Conservation (phyloP, 2,888 invertebrate species). For the Seira musarum region DNA sequence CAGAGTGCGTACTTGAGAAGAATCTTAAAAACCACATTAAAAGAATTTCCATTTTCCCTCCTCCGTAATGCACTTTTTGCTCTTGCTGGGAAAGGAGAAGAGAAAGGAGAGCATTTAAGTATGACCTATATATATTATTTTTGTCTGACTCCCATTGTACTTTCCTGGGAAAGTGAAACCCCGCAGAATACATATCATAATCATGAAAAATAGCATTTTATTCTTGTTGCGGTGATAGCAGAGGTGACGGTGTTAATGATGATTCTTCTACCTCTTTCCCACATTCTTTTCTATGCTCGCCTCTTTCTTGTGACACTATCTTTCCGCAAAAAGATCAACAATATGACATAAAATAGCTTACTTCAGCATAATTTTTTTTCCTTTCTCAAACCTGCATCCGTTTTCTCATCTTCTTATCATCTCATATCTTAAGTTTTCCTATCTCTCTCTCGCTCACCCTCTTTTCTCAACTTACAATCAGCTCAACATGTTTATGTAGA, state of each 20-base stretch:
- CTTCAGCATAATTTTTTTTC: slow-evolving; percentile 12
- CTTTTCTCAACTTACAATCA: slow-evolving; percentile 6
- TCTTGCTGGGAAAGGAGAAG: neutral
- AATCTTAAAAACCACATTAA: slow-evolving; percentile 55
- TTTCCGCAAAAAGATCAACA: neutral
- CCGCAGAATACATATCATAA: slow-evolving; percentile 19
- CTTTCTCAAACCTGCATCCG: too few species aligned
- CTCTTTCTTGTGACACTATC: slow-evolving; percentile 1
- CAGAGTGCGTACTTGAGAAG: slow-evolving; percentile 25
- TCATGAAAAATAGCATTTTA: slow-evolving; percentile 9
- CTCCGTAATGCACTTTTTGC: neutral
- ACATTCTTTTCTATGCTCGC: neutral
- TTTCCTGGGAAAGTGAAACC: neutral
- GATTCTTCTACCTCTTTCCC: slow-evolving; percentile 1
- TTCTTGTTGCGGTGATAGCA: neutral
- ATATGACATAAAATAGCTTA: slow-evolving; percentile 3
- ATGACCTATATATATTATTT: slow-evolving; percentile 37
- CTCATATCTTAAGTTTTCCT: neutral
- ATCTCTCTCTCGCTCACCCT: neutral
- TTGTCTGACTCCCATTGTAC: neutral
- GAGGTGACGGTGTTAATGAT: slow-evolving; percentile 16
- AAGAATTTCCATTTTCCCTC: slow-evolving; percentile 38
- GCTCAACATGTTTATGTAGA: slow-evolving; percentile 1
- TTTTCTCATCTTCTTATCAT: too few species aligned
- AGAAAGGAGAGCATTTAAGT: slow-evolving; percentile 33